phyloP scores from a whole-genome alignment of 2,113 vertebrate species.

The Brachionichthys hirsutus region DNA sequence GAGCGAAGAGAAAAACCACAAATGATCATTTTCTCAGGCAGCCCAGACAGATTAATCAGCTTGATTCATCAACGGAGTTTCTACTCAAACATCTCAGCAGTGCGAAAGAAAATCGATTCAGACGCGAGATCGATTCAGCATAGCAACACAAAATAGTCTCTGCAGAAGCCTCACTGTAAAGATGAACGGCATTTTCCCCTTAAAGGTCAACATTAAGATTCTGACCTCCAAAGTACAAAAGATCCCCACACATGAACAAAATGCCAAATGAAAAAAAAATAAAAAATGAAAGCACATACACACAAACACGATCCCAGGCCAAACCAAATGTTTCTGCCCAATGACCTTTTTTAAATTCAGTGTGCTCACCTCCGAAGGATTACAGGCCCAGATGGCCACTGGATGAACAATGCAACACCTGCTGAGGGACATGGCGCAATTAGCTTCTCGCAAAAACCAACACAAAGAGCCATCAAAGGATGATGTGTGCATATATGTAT shows the following conservation, averaged over 20 bases:
- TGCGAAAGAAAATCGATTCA: too few species aligned
- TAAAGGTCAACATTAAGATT: conserved; percentile 58
- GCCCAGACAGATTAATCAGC: too few species aligned
- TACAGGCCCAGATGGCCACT: conserved; percentile 77
- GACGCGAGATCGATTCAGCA: neutral
- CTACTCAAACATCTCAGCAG: too few species aligned
- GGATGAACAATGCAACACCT: conserved; percentile 79
- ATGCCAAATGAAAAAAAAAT: conserved; percentile 25
- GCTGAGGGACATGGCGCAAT: conserved; percentile 62
- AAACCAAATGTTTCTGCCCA: conserved; percentile 59
- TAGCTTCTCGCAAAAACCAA: conserved; percentile 39
- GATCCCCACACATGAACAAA: conserved; percentile 42
- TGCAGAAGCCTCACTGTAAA: conserved; percentile 26
- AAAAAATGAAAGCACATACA: conserved; percentile 54
- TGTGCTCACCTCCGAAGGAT: conserved; percentile 75
- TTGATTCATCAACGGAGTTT: too few species aligned
- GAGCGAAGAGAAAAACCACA: too few species aligned
- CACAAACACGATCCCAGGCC: conserved; percentile 25
- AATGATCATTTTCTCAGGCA: too few species aligned
- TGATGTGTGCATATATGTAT: too few species aligned
- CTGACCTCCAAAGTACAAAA: conserved; percentile 52
- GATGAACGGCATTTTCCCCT: conserved; percentile 6
- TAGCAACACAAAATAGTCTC: neutral
- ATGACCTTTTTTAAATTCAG: conserved; percentile 76
- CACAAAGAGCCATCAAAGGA: conserved; percentile 19